Conservation (phyloP, 2,888 invertebrate species). For the Ramazzottius varieornatus region DNA sequence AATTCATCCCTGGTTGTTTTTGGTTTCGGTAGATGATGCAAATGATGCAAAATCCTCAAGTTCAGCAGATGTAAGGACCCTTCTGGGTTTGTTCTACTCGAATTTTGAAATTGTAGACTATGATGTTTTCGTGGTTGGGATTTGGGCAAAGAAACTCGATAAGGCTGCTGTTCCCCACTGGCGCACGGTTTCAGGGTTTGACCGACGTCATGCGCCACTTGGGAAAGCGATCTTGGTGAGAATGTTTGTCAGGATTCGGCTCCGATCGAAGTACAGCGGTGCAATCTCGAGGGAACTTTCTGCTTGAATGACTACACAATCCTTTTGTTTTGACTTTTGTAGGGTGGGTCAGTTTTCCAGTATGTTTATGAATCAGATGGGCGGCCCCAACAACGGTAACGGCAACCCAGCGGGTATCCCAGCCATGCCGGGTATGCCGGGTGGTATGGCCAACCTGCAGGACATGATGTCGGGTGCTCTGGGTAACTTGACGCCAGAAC, state of each 20-base stretch:
- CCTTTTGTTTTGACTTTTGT: too few species aligned
- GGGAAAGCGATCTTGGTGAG: too few species aligned
- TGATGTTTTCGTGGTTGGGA: too few species aligned
- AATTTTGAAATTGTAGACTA: too few species aligned
- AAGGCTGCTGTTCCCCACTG: too few species aligned
- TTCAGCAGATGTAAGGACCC: neutral
- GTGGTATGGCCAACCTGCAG: neutral
- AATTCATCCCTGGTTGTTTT: neutral
- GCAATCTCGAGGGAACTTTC: neutral
- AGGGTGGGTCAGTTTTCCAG: neutral
- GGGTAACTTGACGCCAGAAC: neutral
- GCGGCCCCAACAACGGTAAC: neutral
- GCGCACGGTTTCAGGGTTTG: too few species aligned
- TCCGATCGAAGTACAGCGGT: too few species aligned
- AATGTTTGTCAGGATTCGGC: too few species aligned
- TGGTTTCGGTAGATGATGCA: neutral
- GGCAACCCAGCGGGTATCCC: too few species aligned
- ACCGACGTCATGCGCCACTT: too few species aligned
- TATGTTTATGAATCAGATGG: neutral
- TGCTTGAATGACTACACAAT: too few species aligned
- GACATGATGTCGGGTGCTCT: neutral
- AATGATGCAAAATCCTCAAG: slow-evolving; percentile 2
- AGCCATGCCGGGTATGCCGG: neutral
- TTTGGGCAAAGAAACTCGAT: too few species aligned
- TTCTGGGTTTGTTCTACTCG: neutral